Conservation (phyloP, 2,797 vertebrate species). For the Macroramphosus scolopax region DNA sequence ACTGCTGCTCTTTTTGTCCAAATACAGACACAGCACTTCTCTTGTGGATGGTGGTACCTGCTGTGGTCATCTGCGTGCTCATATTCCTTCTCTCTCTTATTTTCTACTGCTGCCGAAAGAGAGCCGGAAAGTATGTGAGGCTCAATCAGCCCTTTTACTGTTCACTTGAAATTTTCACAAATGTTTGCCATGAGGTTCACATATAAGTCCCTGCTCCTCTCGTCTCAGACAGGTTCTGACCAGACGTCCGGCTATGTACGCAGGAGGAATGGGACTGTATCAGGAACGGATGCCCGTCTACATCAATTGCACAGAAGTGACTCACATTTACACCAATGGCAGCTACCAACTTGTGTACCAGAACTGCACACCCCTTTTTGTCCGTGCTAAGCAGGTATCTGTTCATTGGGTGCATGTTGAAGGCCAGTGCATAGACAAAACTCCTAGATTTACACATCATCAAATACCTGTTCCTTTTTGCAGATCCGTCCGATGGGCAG, state of each 20-base stretch:
- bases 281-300: slow-evolving; percentile 75
- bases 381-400: slow-evolving; percentile 69
- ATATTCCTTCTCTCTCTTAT: slow-evolving; percentile 49
- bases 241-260: slow-evolving; percentile 41
- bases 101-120: slow-evolving; percentile 59
- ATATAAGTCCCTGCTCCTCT: slow-evolving; percentile 5
- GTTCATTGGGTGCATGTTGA: too few relatives aligned
- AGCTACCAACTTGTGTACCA: slow-evolving; percentile 83
- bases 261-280: slow-evolving; percentile 58
- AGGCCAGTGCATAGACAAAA: too few relatives aligned
- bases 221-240: slow-evolving; percentile 45
- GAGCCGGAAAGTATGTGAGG: slow-evolving; percentile 58
- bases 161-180: neutral
- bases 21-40: slow-evolving; percentile 35
- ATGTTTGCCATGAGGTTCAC: slow-evolving; percentile 4
- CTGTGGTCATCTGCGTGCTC: slow-evolving; percentile 41
- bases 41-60: slow-evolving; percentile 64
- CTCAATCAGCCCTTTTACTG: neutral
- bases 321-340: slow-evolving; percentile 79
- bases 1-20: slow-evolving; percentile 14
- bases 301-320: slow-evolving; percentile 81
- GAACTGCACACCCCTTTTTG: slow-evolving; percentile 79
- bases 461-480: slow-evolving; percentile 8
- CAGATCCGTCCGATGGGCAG: slow-evolving; percentile 63
- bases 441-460: too few relatives aligned